A percentile compares a stretch with the other conserved stretches of the same genome.
These are phyloP conservation scores for Bradypodion ventrale DNA, from an alignment of 2,797 vertebrate species.

Conservation along the genomic window DNA sequence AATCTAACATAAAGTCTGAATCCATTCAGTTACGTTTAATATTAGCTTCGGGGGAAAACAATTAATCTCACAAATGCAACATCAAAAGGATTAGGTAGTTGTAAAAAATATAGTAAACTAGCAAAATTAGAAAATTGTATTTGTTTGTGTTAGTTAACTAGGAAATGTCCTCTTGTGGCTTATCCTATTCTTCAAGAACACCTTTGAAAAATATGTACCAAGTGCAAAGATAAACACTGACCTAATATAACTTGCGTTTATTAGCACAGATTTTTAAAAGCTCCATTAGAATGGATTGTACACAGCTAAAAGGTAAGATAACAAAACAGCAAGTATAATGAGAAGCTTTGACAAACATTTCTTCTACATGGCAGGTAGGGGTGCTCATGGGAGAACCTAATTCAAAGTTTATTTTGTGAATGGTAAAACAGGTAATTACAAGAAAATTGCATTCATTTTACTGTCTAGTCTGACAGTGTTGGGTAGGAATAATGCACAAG, in stretches of 20 bases:
- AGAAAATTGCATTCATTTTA: too few species aligned
- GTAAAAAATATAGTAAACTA: background rate
- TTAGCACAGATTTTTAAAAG: slow-evolving; percentile 39
- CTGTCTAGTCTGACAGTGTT: too few species aligned
- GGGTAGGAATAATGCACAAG: too few species aligned
- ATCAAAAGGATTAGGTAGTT: too few species aligned
- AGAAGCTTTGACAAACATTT: background rate
- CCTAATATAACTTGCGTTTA: slow-evolving; percentile 51
- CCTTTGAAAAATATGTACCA: slow-evolving; percentile 54
- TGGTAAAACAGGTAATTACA: too few species aligned
- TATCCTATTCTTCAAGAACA: slow-evolving; percentile 42
- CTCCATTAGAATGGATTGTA: slow-evolving; percentile 51
- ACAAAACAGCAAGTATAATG: slow-evolving; percentile 45
- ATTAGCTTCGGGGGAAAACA: background rate
- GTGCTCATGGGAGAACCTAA: background rate
- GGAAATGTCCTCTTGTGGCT: slow-evolving; percentile 24
- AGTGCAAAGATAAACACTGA: slow-evolving; percentile 54
- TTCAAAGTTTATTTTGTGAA: too few species aligned
- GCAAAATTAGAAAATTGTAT: background rate
- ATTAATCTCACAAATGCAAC: background rate
- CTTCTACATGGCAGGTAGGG: too few species aligned
- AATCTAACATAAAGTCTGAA: background rate
- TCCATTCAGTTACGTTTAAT: background rate
- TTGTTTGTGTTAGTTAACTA: background rate
- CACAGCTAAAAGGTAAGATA: slow-evolving; percentile 60